A percentile compares a stretch with the other conserved stretches of the same genome.
phyloP scores from a whole-genome alignment of 1,140 invertebrate species.

The Zaprionus camerounensis region DNA sequence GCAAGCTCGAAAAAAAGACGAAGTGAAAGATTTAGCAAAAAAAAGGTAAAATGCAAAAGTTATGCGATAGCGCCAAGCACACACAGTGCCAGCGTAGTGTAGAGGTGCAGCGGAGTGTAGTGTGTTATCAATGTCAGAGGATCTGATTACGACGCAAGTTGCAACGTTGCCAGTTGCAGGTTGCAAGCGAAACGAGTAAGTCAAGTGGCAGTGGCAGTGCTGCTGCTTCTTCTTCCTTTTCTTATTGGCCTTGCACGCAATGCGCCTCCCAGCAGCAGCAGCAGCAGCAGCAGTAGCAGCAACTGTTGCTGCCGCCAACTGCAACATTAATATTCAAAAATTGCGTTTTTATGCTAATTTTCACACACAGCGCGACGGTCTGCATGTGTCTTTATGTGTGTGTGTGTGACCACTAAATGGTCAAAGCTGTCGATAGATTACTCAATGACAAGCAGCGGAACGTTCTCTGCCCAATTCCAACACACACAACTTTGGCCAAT shows the following conservation, averaged over 20 bases:
- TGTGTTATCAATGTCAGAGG: conserved; percentile 59
- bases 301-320: conserved; percentile 26
- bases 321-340: conserved; percentile 82
- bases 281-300: conserved; percentile 1
- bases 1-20: conserved; percentile 2
- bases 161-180: conserved; percentile 27
- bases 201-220: conserved; percentile 61
- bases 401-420: conserved; percentile 48
- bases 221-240: conserved; percentile 16
- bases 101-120: background rate
- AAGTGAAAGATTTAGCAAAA: conserved; percentile 47
- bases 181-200: conserved; percentile 62
- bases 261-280: conserved; percentile 31
- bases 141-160: conserved; percentile 50
- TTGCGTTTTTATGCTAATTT: conserved; percentile 84
- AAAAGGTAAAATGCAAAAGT: conserved; percentile 46
- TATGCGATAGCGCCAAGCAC: conserved; percentile 48
- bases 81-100: background rate
- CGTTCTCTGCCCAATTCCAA: conserved; percentile 23
- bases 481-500: conserved; percentile 22
- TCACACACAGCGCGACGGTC: conserved; percentile 51
- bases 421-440: conserved; percentile 83
- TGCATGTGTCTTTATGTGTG: conserved; percentile 4
- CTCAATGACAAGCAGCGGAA: conserved; percentile 75
- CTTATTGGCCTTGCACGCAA: conserved; percentile 60